These are phyloP conservation scores for Cathartes aura DNA, from an alignment of 2,113 vertebrate genomes.

Conservation along the genomic window DNA sequence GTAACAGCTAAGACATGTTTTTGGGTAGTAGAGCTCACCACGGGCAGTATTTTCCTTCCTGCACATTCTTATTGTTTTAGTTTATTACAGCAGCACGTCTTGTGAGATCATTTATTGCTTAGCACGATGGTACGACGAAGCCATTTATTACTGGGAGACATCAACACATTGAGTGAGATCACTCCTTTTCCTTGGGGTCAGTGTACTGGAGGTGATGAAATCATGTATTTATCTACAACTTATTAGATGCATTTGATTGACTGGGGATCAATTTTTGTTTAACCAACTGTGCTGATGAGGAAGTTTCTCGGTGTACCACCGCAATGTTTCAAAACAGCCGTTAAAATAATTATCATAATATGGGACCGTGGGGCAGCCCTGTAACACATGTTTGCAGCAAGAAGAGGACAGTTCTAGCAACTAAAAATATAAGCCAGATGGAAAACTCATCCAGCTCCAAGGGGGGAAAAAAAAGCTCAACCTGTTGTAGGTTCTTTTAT, in stretches of 20 bases:
- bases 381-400: slow-evolving; percentile 73
- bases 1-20: slow-evolving; percentile 59
- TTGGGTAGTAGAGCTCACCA: slow-evolving; percentile 64
- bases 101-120: slow-evolving; percentile 89
- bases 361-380: slow-evolving; percentile 64
- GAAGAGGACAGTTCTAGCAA: slow-evolving; percentile 53
- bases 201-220: slow-evolving; percentile 83
- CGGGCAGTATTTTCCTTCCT: slow-evolving; percentile 83
- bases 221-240: slow-evolving; percentile 84
- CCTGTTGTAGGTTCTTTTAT: slow-evolving; percentile 67
- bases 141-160: slow-evolving; percentile 85
- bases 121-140: slow-evolving; percentile 78
- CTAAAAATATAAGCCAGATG: slow-evolving; percentile 77
- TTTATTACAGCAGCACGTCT: slow-evolving; percentile 87
- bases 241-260: slow-evolving; percentile 79
- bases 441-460: slow-evolving; percentile 72
- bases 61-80: slow-evolving; percentile 82
- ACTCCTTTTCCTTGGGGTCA: slow-evolving; percentile 68
- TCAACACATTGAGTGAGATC: slow-evolving; percentile 84
- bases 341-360: slow-evolving; percentile 76
- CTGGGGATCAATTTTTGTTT: slow-evolving; percentile 78
- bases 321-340: slow-evolving; percentile 74
- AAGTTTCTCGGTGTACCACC: slow-evolving; percentile 69
- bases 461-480: slow-evolving; percentile 10
- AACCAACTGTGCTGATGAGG: slow-evolving; percentile 62